Evolutionary conservation across 2,797 vertebrate genomes (phyloP), one percentile per base, ranked within the genome.

Genomic region (Typhlichthys subterraneus): DNA sequence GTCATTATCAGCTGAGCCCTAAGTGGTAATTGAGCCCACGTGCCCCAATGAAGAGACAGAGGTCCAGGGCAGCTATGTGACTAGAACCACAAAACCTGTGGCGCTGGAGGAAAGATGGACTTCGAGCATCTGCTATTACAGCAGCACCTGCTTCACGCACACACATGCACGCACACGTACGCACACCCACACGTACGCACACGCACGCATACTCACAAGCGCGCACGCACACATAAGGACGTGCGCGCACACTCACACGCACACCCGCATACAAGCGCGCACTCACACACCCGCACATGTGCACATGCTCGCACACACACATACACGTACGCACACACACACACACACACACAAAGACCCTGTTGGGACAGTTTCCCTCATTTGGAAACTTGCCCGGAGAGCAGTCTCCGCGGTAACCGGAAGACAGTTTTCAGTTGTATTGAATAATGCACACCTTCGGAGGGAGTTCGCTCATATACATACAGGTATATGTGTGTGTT

Each of bases 11-110:
- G 52, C 42, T 65, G 65, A 84, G 79, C 80, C 79, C 72, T 79
- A 69, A 71, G 54, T 53, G 19, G 66, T 82, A 82, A 88, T 80
- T 83, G 75, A 74, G 59, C 60, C 59, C 81, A 83, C 65, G 80
- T 80, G 72, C 73, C 54, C 65, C 58, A 29, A 58, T 66, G 59
- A 69, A 59, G 52, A 67, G 74, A 74, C 57, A 0, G 66, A 60
- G 73, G 78, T 61, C 61, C 8, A 56, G 53, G 65, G 51, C 13
- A n/a, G 45, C 51, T 53, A 53, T 59, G 70, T 72, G 69, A 81
- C 80, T 79, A 82, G 15, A 17, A 12, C 4, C 6, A 57, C 63
- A 87, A 82, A 65, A 80, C 58, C 79, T 59, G 77, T 68, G 52
- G 53, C 1, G 1, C 50, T 69, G 33, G 33, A 56, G 70, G 76